These are phyloP conservation scores for Patagioenas fasciata DNA, from an alignment of 2,113 vertebrate genomes.

Conservation along the genomic window DNA sequence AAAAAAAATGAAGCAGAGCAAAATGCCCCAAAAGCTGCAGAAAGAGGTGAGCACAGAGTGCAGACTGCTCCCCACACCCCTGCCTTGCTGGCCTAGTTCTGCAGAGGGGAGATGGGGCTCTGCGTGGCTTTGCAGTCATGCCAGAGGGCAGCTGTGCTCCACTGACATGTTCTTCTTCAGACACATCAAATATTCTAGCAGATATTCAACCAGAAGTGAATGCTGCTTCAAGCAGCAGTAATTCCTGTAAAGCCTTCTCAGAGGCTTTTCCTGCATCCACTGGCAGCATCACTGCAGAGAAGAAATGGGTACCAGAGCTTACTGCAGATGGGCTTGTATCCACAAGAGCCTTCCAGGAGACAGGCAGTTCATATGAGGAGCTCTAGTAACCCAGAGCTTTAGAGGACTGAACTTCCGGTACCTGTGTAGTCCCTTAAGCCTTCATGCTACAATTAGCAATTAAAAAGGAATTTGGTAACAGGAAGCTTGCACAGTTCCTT, in stretches of 20 bases:
- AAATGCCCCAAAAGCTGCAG: conserved; percentile 67
- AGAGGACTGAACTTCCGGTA: neutral
- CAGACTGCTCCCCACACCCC: neutral
- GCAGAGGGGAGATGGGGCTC: neutral
- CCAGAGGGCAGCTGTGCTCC: conserved; percentile 1
- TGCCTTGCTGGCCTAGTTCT: neutral
- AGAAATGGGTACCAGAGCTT: conserved; percentile 8
- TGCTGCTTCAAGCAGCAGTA: conserved; percentile 35
- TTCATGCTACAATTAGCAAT: neutral
- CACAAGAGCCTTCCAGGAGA: neutral
- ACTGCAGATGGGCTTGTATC: neutral
- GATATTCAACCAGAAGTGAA: conserved; percentile 29
- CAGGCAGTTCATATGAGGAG: neutral
- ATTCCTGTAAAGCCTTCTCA: conserved; percentile 3
- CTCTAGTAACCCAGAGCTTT: neutral
- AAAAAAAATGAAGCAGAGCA: neutral
- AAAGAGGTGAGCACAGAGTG: conserved; percentile 44
- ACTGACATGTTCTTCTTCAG: neutral
- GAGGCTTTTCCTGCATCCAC: conserved; percentile 18
- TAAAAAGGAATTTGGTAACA: neutral
- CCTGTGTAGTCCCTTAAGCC: neutral
- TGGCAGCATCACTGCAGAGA: neutral
- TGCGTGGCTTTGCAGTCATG: neutral
- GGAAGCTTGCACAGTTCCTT: neutral
- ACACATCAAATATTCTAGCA: conserved; percentile 4